These are phyloP conservation scores for Rhopalosiphum maidis DNA, from an alignment of 1,140 invertebrate genomes.

Conservation along the genomic window DNA sequence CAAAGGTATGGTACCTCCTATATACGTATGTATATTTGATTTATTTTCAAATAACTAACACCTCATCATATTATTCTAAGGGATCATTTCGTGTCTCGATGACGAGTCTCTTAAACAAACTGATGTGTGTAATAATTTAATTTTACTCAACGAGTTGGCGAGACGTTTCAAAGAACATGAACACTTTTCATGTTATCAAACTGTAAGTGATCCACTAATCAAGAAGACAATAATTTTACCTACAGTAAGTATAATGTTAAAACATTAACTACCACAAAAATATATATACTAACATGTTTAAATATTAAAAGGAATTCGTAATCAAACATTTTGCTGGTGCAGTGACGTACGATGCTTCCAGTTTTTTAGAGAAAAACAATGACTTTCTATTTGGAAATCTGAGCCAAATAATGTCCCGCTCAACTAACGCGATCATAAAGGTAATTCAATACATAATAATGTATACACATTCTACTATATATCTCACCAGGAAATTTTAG, in stretches of 20 bases:
- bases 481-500: constrained; percentile 70
- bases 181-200: constrained; percentile 20
- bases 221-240: constrained; percentile 20
- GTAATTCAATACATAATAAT: neutral
- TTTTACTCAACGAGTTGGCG: constrained; percentile 32
- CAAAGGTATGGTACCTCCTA: constrained; percentile 19
- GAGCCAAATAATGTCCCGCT: constrained; percentile 72
- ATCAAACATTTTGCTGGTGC: constrained; percentile 75
- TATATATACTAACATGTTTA: neutral
- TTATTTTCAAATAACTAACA: neutral
- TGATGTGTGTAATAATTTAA: neutral
- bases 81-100: constrained; percentile 45
- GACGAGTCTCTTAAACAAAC: constrained; percentile 42
- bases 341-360: constrained; percentile 73
- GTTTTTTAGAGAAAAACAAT: constrained; percentile 81
- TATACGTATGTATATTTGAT: neutral
- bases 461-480: constrained; percentile 60
- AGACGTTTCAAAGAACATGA: constrained; percentile 33
- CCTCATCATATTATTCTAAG: neutral
- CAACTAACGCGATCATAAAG: constrained; percentile 39
- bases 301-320: constrained; percentile 57
- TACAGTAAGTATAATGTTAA: neutral
- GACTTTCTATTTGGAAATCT: constrained; percentile 74
- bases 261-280: neutral
- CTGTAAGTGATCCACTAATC: neutral